Base-by-base conservation (phyloP, 2,113 vertebrate genomes). In the Hyla sarda region DNA sequence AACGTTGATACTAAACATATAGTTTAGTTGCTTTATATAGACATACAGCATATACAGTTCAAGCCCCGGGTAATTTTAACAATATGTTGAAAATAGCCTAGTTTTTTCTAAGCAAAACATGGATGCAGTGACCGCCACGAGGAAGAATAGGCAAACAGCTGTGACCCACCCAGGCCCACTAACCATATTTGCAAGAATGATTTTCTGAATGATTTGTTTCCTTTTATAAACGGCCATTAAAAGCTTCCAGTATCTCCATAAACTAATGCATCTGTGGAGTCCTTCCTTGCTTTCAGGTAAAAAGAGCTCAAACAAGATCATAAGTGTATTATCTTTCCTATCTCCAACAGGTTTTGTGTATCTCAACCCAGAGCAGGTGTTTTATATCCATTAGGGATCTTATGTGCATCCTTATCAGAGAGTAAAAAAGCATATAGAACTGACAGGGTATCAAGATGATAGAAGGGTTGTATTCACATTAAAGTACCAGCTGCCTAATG, bases 401-500 rank as follows among this genome's bases (percentile, higher is more conserved):
- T 92, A 91, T 92, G 90, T 91, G 90, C 89, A 91, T 92, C 88
- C 89, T 89, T 85, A 79, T 93, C 89, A 87, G 87, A 90, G 88
- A 94, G 89, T 91, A 88, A n/a, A 90, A 90, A 94, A 92, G 92
- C 90, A 96, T 95, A 96, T 91, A 94, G 78, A 87, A 52, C 82
- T 89, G 87, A 48, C 84, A 89, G 76, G 88, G 85, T 92, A 89
- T 89, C 83, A 91, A 88, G 89, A 90, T 88, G 89, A 85, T 87
- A 85, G 85, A 89, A 80, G 87, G 83, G 88, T 87, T 92, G 88
- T 48, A 88, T 87, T 89, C 85, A 89, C 82, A 93, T 91, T 93
- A 92, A 93, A 91, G 91, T 93, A 91, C 91, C 93, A 93, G 95
- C 93, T 95, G 93, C 91, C 94, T 91, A 92, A 86, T 89, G 89